These are phyloP conservation scores for Eurosta solidaginis DNA, from an alignment of 1,140 invertebrate species.

Conservation along the genomic window DNA sequence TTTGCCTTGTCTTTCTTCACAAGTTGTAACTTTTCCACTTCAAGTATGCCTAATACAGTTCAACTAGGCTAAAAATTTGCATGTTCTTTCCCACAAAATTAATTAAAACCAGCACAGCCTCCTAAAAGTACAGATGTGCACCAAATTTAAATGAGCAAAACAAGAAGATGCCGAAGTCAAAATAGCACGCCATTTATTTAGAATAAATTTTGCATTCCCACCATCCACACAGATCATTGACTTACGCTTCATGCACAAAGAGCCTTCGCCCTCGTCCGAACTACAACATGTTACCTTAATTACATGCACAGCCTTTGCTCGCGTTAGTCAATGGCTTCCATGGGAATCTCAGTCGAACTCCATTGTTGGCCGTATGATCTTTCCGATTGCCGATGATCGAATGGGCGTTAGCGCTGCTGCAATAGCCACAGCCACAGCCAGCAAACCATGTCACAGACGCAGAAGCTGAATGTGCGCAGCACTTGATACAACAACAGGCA, in stretches of 20 bases:
- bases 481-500: neutral
- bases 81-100: too few relatives aligned
- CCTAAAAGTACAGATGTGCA: neutral
- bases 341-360: neutral
- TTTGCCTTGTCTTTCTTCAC: too few relatives aligned
- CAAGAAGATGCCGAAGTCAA: too few relatives aligned
- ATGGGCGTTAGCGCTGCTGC: constrained; percentile 14
- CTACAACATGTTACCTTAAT: constrained; percentile 55
- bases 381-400: constrained; percentile 16
- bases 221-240: neutral
- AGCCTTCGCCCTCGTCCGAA: constrained; percentile 37
- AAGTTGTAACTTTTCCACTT: too few relatives aligned
- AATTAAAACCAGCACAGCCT: too few relatives aligned
- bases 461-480: neutral
- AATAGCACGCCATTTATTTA: too few relatives aligned
- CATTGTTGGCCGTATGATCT: neutral
- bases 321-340: neutral
- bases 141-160: neutral
- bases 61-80: too few relatives aligned
- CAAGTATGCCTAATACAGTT: too few relatives aligned
- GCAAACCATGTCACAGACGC: neutral
- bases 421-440: too few relatives aligned
- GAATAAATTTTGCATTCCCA: neutral
- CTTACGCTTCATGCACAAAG: neutral
- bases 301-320: constrained; percentile 49